Evolutionary conservation across 2,888 invertebrate genomes (phyloP), one percentile per base, ranked within the genome.

Genomic region (Augochlorella aurata): DNA sequence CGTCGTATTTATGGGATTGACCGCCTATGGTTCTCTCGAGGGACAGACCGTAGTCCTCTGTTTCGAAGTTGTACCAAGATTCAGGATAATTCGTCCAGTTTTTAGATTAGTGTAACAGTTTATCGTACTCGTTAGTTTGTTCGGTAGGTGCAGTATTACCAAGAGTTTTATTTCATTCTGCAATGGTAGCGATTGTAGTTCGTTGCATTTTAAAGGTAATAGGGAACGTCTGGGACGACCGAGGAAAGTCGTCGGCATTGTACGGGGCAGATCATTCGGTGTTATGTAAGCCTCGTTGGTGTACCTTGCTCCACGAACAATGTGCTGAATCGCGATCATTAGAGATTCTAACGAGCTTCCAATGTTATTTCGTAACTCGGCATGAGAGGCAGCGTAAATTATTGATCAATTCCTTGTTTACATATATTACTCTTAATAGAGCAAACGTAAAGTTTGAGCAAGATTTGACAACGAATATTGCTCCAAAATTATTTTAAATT

Each of bases 21-120:
- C 12, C 5, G 49, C 16, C 16, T 0, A 8, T 2, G 54, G 21
- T 10, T 21, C 54, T 24, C 54, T 58, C 54, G 54, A 58, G 24
- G 24, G 10, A 7, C 54, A 24, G 54, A 14, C 24, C 24, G 54
- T 58, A 58, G 54, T 58, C 12, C n/a, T 58, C 24, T 14, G 14
- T 58, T 21, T 4, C 24, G 5, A 58, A n/a, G 54, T 58, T 58
- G 21, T 24, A 14, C 7, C 10, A 21, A n/a, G 47, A 12, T 47
- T 47, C 47, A 58, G 54, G 54, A 0, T 24, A 58, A 24, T 58
- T 58, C 54, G 54, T 21, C 12, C 24, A 58, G 54, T 58, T 58
- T 21, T 58, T 58, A 58, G 54, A 58, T 10, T 58, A 58, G 54
- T 58, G 54, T 58, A 58, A 58, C 12, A 58, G 54, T 58, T 58